phyloP scores from a whole-genome alignment of 2,797 vertebrate genomes.

The Halcyon badia region DNA sequence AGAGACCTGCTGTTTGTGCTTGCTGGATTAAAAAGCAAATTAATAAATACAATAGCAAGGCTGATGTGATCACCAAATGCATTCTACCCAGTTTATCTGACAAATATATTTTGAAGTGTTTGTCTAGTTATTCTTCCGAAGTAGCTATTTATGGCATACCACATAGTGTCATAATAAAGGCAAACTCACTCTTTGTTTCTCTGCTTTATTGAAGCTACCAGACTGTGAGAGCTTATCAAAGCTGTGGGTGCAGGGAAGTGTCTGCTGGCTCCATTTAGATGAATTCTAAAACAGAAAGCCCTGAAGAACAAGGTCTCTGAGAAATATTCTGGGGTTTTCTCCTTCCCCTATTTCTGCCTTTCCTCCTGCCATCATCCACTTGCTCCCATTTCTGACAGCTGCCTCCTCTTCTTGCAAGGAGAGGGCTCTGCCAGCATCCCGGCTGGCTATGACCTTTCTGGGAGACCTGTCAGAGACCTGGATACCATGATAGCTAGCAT shows the following conservation, averaged over 20 bases:
- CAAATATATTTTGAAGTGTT: conserved; percentile 30
- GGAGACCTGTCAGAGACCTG: not conserved
- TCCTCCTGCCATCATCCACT: accelerated
- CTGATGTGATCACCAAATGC: not conserved
- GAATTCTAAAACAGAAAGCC: not conserved
- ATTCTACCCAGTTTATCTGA: conserved; percentile 15
- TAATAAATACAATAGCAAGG: conserved; percentile 13
- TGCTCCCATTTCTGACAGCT: not conserved
- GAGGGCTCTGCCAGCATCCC: not conserved
- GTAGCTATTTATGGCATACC: not conserved
- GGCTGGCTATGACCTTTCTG: not conserved
- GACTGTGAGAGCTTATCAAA: not conserved
- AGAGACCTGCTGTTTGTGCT: not conserved
- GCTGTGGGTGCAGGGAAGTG: not conserved
- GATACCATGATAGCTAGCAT: not conserved
- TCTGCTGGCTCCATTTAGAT: not conserved
- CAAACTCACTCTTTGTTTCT: not conserved
- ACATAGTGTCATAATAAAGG: not conserved
- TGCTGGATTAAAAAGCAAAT: conserved; percentile 22
- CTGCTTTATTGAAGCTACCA: not conserved
- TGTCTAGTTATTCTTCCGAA: conserved; percentile 16
- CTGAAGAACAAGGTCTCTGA: not conserved
- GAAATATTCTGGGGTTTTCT: not conserved
- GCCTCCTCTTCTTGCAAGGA: not conserved
- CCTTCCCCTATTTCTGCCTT: not conserved